A percentile compares a stretch with the other conserved stretches of the same genome.
Evolutionary conservation across 2,797 vertebrate genomes (phyloP).

Genomic region (Hippoglossus hippoglossus): DNA sequence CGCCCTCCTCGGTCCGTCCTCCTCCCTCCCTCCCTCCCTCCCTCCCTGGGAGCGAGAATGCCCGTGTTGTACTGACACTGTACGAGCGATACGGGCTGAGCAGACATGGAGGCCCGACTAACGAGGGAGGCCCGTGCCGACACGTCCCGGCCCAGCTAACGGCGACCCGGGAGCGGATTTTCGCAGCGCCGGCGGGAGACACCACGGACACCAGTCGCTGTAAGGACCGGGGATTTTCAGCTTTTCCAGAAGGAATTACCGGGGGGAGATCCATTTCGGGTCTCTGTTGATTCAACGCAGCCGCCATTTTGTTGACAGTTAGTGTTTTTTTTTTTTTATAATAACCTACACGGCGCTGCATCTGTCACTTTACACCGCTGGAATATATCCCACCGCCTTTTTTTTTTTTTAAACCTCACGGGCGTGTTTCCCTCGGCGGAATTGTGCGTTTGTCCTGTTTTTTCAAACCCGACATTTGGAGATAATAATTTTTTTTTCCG

Average conservation of each 20-base stretch:
- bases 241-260: slow-evolving; percentile 64
- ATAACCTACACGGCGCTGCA: slow-evolving; percentile 80
- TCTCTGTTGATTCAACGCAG: slow-evolving; percentile 89
- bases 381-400: slow-evolving; percentile 12
- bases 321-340: slow-evolving; percentile 80
- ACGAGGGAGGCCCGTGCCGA: slow-evolving; percentile 84
- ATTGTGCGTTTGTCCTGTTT: slow-evolving; percentile 18
- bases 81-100: slow-evolving; percentile 85
- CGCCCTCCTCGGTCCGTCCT: slow-evolving; percentile 45
- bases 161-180: slow-evolving; percentile 70
- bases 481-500: slow-evolving; percentile 20
- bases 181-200: slow-evolving; percentile 66
- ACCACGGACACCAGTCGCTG: slow-evolving; percentile 68
- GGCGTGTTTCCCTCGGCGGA: background rate
- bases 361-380: slow-evolving; percentile 59
- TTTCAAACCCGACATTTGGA: slow-evolving; percentile 7
- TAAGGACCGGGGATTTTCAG: slow-evolving; percentile 52
- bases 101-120: slow-evolving; percentile 89
- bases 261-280: slow-evolving; percentile 87
- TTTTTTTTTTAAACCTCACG: background rate
- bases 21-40: slow-evolving; percentile 47
- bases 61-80: slow-evolving; percentile 88
- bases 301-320: slow-evolving; percentile 92
- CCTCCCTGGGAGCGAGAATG: slow-evolving; percentile 78
- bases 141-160: slow-evolving; percentile 82